Conservation (phyloP, 2,888 invertebrate genomes). For the Drosophila birchii region DNA sequence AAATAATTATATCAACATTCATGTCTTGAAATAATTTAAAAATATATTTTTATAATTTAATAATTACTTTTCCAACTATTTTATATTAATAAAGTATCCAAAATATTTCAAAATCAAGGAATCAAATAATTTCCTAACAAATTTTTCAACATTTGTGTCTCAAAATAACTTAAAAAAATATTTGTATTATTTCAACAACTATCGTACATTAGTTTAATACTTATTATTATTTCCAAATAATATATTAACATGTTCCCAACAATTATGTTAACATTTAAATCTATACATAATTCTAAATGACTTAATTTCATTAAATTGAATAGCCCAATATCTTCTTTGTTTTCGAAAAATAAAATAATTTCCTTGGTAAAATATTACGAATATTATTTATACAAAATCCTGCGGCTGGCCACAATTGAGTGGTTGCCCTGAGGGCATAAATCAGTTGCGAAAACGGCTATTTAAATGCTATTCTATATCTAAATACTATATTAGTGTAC, state of each 20-base stretch:
- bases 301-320: not conserved
- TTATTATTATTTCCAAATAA: not conserved
- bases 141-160: too few species aligned
- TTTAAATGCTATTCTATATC: constrained; percentile 39
- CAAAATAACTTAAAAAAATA: too few species aligned
- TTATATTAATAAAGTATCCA: not conserved
- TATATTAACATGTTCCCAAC: not conserved
- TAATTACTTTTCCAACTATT: not conserved
- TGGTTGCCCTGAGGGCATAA: constrained; percentile 48
- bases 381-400: constrained; percentile 50
- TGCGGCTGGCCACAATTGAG: constrained; percentile 70
- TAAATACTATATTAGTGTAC: constrained; percentile 10
- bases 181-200: not conserved
- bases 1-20: not conserved
- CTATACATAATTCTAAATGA: not conserved
- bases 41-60: not conserved
- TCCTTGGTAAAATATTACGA: constrained; percentile 13
- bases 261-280: not conserved
- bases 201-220: not conserved
- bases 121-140: too few species aligned
- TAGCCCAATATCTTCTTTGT: not conserved
- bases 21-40: not conserved
- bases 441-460: constrained; percentile 49
- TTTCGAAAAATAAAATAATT: not conserved
- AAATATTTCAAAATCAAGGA: not conserved